Percentiles rank a stretch among this genome's conserved stretches.
Evolutionary conservation across 1,140 invertebrate species (phyloP).

Genomic region (Drosophila burlai): DNA sequence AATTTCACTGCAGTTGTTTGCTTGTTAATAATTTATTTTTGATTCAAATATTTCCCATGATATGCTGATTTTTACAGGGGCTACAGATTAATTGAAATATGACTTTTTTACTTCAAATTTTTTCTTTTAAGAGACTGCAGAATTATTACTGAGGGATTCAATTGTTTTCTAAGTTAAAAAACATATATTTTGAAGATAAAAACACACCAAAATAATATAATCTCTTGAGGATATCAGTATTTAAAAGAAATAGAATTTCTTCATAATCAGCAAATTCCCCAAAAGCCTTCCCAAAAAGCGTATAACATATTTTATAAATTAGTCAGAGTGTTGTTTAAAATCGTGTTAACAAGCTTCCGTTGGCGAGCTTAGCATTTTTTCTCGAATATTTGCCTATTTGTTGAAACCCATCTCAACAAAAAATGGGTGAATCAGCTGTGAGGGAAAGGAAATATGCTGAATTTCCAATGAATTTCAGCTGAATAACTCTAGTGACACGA

Average conservation of each 20-base stretch:
- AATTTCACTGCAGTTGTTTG: conserved; percentile 35
- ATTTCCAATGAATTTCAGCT: conserved; percentile 66
- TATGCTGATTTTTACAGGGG: background rate
- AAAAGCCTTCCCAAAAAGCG: background rate
- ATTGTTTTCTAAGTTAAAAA: background rate
- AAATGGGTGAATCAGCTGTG: conserved; percentile 41
- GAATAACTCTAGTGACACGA: conserved; percentile 41
- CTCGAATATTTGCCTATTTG: background rate
- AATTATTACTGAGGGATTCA: background rate
- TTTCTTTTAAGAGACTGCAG: background rate
- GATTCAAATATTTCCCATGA: conserved; percentile 5
- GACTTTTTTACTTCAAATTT: background rate
- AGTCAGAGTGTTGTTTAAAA: conserved; percentile 14
- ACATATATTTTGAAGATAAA: background rate
- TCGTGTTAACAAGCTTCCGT: conserved; percentile 55
- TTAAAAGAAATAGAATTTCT: background rate
- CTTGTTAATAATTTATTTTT: conserved; percentile 52
- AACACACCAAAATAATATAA: background rate
- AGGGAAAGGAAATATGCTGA: conserved; percentile 16
- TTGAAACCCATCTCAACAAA: conserved; percentile 21
- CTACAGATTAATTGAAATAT: conserved; percentile 14
- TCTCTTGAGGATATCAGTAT: background rate
- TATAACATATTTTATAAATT: conserved; percentile 21
- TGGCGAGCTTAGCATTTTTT: conserved; percentile 8
- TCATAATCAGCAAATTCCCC: background rate